These are phyloP conservation scores for Hippopotamyrus pictus DNA, from an alignment of 2,797 vertebrate genomes.

Conservation along the genomic window DNA sequence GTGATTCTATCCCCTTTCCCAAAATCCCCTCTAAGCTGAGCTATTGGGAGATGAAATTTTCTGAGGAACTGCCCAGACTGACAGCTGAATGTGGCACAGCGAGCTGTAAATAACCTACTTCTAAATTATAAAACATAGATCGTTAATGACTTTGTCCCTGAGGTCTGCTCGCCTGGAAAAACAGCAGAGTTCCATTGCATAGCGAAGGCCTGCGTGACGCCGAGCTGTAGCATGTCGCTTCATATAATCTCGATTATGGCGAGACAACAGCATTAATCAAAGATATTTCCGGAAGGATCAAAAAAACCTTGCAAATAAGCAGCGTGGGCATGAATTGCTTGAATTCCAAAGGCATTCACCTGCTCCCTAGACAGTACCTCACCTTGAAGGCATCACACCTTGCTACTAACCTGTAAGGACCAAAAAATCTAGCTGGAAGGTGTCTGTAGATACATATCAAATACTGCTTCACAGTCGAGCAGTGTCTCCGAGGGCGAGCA, in stretches of 20 bases:
- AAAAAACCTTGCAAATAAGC: not conserved
- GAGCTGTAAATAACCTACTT: not conserved
- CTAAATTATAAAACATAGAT: not conserved
- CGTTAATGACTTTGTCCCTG: not conserved
- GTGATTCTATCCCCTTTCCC: not conserved
- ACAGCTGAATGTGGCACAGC: not conserved
- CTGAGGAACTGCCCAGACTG: not conserved
- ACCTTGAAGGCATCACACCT: not conserved
- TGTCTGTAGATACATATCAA: not conserved
- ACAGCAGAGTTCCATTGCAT: not conserved
- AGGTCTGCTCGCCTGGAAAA: not conserved
- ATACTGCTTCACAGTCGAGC: not conserved
- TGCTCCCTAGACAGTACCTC: not conserved
- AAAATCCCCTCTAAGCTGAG: not conserved
- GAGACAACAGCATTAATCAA: not conserved
- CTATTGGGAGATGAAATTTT: not conserved
- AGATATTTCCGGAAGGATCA: not conserved
- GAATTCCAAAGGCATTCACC: not conserved
- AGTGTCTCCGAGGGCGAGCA: not conserved
- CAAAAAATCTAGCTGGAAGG: not conserved
- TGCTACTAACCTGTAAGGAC: not conserved
- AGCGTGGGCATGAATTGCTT: not conserved
- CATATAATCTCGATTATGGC: not conserved
- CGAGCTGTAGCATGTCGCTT: not conserved
- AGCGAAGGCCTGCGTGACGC: not conserved